phyloP scores from a whole-genome alignment of 1,140 invertebrate species.

The Cherax quadricarinatus region DNA sequence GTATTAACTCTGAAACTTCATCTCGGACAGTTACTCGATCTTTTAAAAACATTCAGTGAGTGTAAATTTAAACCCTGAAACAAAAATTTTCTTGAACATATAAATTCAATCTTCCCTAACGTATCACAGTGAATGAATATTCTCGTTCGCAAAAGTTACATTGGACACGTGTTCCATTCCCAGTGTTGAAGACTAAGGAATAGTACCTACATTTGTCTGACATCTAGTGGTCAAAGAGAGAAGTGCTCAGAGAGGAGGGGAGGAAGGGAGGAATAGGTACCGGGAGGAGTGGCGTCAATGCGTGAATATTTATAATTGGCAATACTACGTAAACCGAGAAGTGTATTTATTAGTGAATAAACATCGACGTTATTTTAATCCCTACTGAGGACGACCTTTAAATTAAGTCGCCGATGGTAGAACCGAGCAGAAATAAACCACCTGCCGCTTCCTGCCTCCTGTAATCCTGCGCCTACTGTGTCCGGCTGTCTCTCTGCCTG shows the following conservation, averaged over 20 bases:
- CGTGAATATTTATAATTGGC: neutral
- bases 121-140: neutral
- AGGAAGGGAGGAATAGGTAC: no score
- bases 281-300: neutral
- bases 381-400: no score
- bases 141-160: neutral
- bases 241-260: neutral
- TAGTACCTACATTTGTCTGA: neutral
- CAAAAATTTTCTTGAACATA: neutral
- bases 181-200: no score
- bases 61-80: neutral
- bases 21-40: neutral
- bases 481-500: no score
- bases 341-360: neutral
- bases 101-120: neutral
- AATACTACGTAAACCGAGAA: neutral
- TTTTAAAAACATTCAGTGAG: neutral
- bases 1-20: no score
- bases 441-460: no score
- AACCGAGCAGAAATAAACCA: no score
- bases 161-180: neutral
- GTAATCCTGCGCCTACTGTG: no score
- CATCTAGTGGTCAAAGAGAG: neutral
- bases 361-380: no score
- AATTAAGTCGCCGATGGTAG: no score